A percentile compares a stretch with the other conserved stretches of the same genome.
Conservation (phyloP, 2,888 invertebrate species). For the Monoplex corrugatus region DNA sequence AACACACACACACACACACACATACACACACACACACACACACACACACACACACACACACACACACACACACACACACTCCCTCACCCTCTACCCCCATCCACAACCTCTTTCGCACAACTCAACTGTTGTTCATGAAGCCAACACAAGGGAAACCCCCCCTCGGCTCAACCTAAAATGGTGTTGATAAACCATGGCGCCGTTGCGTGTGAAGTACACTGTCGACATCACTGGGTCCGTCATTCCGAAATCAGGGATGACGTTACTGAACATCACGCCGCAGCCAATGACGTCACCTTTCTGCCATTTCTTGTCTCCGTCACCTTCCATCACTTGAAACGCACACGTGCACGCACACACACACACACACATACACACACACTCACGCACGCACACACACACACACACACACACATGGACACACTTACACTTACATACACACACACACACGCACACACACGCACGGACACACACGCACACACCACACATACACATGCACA, state of each 20-base stretch:
- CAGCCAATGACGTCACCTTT: conserved; percentile 17
- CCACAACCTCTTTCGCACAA: background rate
- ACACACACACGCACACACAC: background rate
- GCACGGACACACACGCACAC: background rate
- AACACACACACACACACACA: background rate
- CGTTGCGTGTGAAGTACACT: conserved; percentile 10
- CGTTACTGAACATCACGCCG: conserved; percentile 16
- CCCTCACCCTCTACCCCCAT: background rate
- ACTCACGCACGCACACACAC: no score
- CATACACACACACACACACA: conserved; percentile 22
- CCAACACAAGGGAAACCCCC: background rate
- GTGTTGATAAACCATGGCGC: background rate
- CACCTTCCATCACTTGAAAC: no score
- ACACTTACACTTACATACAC: no score
- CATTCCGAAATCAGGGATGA: no score
- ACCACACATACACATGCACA: no score
- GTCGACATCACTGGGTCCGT: background rate
- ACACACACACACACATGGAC: no score
- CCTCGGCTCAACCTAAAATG: background rate
- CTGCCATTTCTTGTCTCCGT: background rate
- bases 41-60: background rate
- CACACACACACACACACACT: background rate
- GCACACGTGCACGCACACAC: no score
- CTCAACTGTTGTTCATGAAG: background rate
- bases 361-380: no score